A percentile compares a stretch with the other conserved stretches of the same genome.
Conservation (phyloP, 2,113 vertebrate genomes). For the Tenrec ecaudatus region DNA sequence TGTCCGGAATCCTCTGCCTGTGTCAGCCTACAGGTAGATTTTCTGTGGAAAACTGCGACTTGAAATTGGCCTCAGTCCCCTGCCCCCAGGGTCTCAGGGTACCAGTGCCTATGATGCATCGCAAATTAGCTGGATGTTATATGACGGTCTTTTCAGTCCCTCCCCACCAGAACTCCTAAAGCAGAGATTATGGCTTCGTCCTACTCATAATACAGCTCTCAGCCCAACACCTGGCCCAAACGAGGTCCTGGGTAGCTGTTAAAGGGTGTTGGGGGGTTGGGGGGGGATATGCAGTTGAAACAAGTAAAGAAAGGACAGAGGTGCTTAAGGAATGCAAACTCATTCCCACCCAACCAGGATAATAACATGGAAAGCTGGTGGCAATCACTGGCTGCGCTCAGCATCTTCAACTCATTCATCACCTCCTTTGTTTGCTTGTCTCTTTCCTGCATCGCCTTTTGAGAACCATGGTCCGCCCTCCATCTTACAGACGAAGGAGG, state of each 20-base stretch:
- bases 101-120: neutral
- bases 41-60: constrained; percentile 17
- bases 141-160: neutral
- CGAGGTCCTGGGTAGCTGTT: neutral
- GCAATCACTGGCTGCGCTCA: neutral
- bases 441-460: neutral
- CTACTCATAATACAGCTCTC: neutral
- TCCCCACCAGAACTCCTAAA: neutral
- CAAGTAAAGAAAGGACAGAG: constrained; percentile 15
- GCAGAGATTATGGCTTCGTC: constrained; percentile 5
- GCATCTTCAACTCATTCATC: neutral
- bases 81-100: neutral
- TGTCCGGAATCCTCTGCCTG: constrained; percentile 6
- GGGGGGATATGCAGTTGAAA: neutral
- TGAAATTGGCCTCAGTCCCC: neutral
- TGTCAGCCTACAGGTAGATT: neutral
- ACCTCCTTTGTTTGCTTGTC: neutral
- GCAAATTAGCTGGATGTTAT: constrained; percentile 34
- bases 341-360: neutral
- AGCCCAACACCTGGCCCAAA: neutral
- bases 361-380: neutral
- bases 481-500: constrained; percentile 32
- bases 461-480: constrained; percentile 14
- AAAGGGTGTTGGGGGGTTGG: too few species aligned
- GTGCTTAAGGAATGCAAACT: neutral